Percentiles rank a stretch among this genome's conserved stretches.
phyloP scores from a whole-genome alignment of 35 echinoderm and acorn worm species.

The Chiridota heheva region DNA sequence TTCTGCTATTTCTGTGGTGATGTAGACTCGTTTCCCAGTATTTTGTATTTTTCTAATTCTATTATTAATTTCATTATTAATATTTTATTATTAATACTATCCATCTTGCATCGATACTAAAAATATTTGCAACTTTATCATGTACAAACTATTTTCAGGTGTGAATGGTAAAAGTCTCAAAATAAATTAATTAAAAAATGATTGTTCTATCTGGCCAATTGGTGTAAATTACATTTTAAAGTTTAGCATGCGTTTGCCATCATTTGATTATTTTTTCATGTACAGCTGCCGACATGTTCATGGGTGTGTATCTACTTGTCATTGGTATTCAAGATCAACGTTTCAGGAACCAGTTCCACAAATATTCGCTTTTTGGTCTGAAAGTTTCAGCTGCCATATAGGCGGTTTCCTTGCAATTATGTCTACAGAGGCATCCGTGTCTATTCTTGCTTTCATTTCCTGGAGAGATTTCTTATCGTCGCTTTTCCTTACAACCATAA shows the following conservation, averaged over 20 bases:
- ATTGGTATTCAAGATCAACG: conserved; percentile 78
- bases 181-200: conserved; percentile 14
- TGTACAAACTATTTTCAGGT: too few relatives aligned
- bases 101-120: too few relatives aligned
- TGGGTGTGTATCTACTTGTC: conserved; percentile 83
- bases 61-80: too few relatives aligned
- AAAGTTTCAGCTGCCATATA: conserved; percentile 69
- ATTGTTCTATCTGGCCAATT: too few relatives aligned
- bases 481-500: conserved; percentile 73
- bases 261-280: background rate
- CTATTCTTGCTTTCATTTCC: conserved; percentile 84
- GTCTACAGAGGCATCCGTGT: conserved; percentile 80
- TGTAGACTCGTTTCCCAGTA: too few relatives aligned
- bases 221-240: background rate
- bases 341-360: conserved; percentile 63
- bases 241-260: background rate
- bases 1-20: too few relatives aligned
- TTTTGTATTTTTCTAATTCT: too few relatives aligned
- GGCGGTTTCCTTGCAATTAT: conserved; percentile 85
- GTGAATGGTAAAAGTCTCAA: background rate
- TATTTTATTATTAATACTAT: too few relatives aligned
- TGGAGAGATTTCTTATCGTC: conserved; percentile 79
- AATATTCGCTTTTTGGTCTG: conserved; percentile 76
- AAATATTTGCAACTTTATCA: too few relatives aligned
- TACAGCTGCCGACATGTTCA: conserved; percentile 89